Conservation (phyloP, 1,140 invertebrate genomes). For the Odontomachus brunneus region DNA sequence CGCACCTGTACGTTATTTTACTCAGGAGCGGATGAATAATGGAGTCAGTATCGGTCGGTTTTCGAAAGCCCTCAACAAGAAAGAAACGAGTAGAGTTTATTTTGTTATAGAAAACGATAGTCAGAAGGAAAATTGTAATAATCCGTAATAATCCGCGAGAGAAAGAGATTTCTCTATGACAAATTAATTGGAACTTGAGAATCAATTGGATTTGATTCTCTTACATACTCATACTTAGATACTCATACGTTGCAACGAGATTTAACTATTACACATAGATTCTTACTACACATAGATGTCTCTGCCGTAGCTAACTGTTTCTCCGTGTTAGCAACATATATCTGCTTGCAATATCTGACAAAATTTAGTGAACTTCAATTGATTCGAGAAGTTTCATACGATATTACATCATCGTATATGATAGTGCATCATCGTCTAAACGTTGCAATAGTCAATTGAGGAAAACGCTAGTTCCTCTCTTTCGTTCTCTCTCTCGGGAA, state of each 20-base stretch:
- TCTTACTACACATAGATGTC: no score
- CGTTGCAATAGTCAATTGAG: background rate
- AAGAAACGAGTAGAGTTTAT: background rate
- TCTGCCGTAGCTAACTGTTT: no score
- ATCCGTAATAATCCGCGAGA: no score
- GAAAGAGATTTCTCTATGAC: no score
- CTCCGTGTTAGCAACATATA: no score
- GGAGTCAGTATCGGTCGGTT: background rate
- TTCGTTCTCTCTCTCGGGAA: background rate
- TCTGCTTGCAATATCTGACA: background rate
- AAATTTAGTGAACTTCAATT: slow-evolving; percentile 28
- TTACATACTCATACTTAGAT: no score
- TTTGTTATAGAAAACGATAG: background rate
- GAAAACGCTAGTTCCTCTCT: background rate
- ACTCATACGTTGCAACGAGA: no score
- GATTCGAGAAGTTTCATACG: background rate
- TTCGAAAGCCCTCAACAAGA: background rate
- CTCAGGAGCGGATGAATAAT: slow-evolving; percentile 12
- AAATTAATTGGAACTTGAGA: background rate
- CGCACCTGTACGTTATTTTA: slow-evolving; percentile 15
- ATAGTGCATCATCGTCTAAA: slow-evolving; percentile 15
- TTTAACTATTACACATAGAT: no score
- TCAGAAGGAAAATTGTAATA: no score
- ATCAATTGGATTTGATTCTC: no score
- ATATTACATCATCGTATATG: no score